Evolutionary conservation across 1,140 invertebrate genomes (phyloP).

Genomic region (Ostrea edulis): DNA sequence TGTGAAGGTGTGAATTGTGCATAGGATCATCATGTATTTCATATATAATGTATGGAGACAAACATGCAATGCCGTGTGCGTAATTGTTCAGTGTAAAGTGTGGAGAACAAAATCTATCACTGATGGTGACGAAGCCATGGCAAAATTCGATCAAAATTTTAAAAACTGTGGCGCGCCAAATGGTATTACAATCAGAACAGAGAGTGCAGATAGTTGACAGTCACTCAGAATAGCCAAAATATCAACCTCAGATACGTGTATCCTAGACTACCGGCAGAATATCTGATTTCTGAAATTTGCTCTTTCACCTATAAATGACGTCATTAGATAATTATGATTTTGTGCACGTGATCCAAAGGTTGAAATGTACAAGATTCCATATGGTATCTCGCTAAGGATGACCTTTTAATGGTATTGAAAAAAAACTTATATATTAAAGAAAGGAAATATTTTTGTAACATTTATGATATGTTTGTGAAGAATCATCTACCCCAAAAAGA

Average conservation of each 20-base stretch:
- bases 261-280: slow-evolving; percentile 29
- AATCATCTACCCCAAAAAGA: too few species aligned
- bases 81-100: neutral
- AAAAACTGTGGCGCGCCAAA: neutral
- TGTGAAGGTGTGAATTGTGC: neutral
- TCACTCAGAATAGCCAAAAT: neutral
- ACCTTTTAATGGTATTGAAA: too few species aligned
- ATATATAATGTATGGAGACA: neutral
- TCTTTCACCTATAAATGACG: slow-evolving; percentile 31
- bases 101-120: neutral
- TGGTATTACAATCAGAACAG: neutral
- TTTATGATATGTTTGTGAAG: too few species aligned
- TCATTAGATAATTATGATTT: neutral
- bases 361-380: neutral
- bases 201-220: neutral
- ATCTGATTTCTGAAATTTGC: slow-evolving; percentile 33
- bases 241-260: neutral
- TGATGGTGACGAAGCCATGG: neutral
- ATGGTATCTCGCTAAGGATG: neutral
- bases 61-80: neutral
- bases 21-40: neutral
- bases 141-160: neutral
- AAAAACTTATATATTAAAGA: too few species aligned
- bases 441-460: too few species aligned
- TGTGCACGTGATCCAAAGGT: neutral